Evolutionary conservation across 2,797 vertebrate species (phyloP).

Genomic region (Sparus aurata): DNA sequence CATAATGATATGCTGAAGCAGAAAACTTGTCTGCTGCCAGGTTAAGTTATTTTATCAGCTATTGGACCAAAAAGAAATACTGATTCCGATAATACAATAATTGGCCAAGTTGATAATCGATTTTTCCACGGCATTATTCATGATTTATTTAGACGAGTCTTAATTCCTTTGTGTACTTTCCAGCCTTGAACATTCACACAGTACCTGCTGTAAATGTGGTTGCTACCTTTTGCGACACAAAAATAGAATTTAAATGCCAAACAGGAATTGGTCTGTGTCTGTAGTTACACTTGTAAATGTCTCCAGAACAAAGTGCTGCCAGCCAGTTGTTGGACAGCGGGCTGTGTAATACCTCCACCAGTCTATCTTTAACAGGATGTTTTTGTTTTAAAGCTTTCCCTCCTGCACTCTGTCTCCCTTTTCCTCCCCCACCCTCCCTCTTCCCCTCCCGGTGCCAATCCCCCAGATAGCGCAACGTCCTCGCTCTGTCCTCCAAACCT

Average conservation of each 20-base stretch:
- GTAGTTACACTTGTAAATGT: constrained; percentile 61
- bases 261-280: constrained; percentile 40
- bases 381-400: constrained; percentile 58
- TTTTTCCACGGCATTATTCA: neutral
- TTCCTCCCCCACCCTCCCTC: neutral
- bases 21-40: no score
- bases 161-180: neutral
- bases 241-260: constrained; percentile 58
- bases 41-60: no score
- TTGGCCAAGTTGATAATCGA: no score
- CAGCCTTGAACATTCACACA: neutral
- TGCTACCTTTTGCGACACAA: constrained; percentile 3
- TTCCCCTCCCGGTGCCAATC: constrained; percentile 48
- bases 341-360: constrained; percentile 31
- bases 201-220: neutral
- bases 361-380: constrained; percentile 53
- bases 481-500: constrained; percentile 74
- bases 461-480: constrained; percentile 68
- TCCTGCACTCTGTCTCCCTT: constrained; percentile 20
- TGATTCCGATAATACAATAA: no score
- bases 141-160: neutral
- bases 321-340: constrained; percentile 37
- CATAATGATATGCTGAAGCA: no score
- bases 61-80: no score
- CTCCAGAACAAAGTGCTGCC: constrained; percentile 49